A percentile compares a stretch with the other conserved stretches of the same genome.
These are phyloP conservation scores for Pollenia labialis DNA, from an alignment of 2,888 invertebrate species.

Conservation along the genomic window DNA sequence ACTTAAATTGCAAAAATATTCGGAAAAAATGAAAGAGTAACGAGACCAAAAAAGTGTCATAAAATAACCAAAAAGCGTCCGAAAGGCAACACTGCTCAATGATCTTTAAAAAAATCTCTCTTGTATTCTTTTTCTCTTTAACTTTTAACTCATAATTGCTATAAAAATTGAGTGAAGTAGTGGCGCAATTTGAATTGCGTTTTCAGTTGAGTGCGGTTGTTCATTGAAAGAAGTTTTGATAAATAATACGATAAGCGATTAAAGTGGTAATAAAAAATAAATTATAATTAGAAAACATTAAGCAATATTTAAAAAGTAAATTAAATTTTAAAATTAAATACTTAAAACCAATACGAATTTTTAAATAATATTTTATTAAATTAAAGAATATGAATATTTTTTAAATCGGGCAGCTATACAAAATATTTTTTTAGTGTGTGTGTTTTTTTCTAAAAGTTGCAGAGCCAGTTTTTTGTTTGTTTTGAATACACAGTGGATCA, in stretches of 20 bases:
- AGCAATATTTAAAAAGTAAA: conserved; percentile 17
- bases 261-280: conserved; percentile 4
- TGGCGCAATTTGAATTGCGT: conserved; percentile 64
- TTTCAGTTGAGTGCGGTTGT: conserved; percentile 71
- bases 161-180: conserved; percentile 58
- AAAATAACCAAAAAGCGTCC: too few relatives aligned
- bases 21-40: too few relatives aligned
- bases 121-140: not conserved
- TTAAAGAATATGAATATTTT: conserved; percentile 19
- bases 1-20: too few relatives aligned
- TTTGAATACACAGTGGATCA: conserved; percentile 49
- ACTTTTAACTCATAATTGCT: not conserved
- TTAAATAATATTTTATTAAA: not conserved
- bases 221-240: conserved; percentile 51
- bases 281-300: not conserved
- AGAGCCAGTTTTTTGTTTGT: conserved; percentile 56
- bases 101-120: conserved; percentile 44
- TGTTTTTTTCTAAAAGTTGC: conserved; percentile 57
- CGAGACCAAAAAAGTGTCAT: not conserved
- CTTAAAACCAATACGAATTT: not conserved
- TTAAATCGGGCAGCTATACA: not conserved
- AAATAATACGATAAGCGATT: not conserved
- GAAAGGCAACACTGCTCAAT: conserved; percentile 16
- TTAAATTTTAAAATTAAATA: not conserved
- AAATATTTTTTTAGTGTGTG: not conserved